Conservation (phyloP, 2,113 vertebrate genomes). For the Pimephales promelas region DNA sequence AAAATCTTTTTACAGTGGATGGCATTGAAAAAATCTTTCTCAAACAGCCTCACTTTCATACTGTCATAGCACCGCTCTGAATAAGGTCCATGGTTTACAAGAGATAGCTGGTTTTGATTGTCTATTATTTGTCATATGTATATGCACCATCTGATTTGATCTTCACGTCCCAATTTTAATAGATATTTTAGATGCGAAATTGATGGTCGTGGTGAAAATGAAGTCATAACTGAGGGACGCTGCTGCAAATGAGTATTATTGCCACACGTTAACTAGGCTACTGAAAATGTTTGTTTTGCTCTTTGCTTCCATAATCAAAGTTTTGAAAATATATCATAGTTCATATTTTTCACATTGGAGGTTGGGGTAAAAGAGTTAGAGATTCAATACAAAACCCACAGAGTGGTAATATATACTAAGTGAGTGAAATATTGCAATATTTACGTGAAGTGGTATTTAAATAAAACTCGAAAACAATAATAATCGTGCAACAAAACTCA, state of each 20-base stretch:
- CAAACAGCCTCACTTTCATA: too few relatives aligned
- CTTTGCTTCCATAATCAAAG: not conserved
- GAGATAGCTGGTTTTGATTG: not conserved
- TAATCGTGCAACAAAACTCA: constrained; percentile 38
- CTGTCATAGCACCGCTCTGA: too few relatives aligned
- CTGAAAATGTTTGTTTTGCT: not conserved
- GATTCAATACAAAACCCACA: not conserved
- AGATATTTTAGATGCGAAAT: not conserved
- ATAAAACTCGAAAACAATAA: not conserved
- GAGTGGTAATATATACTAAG: not conserved
- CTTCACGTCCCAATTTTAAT: not conserved
- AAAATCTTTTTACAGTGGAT: too few relatives aligned
- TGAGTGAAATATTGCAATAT: not conserved
- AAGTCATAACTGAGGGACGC: not conserved
- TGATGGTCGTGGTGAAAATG: not conserved
- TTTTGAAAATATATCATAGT: not conserved
- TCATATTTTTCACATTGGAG: too few relatives aligned
- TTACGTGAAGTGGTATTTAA: not conserved
- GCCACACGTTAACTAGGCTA: not conserved
- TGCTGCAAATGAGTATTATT: not conserved
- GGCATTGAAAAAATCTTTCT: not conserved
- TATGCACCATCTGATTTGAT: not conserved
- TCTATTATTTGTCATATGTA: not conserved
- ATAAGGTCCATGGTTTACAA: too few relatives aligned
- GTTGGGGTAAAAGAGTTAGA: too few relatives aligned